Evolutionary conservation across 1,140 invertebrate genomes (phyloP).

Genomic region (Plodia interpunctella): DNA sequence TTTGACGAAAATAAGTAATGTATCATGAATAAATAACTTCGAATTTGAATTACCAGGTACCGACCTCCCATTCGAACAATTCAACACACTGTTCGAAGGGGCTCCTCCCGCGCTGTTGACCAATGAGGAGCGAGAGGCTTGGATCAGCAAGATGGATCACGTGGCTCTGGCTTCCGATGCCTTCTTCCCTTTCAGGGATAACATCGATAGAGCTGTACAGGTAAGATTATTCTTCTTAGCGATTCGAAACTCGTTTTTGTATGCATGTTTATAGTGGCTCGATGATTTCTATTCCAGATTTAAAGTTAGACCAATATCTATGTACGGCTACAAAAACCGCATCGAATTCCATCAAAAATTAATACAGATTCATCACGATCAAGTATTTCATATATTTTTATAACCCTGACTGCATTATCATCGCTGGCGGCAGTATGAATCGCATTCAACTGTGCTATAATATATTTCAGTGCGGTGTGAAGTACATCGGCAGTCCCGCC

Average conservation of each 20-base stretch:
- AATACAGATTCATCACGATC: no score
- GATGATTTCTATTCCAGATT: no score
- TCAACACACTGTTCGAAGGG: constrained; percentile 86
- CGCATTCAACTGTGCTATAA: no score
- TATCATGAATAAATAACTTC: constrained; percentile 22
- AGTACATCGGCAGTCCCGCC: constrained; percentile 93
- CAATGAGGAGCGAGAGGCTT: constrained; percentile 84
- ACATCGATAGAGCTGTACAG: constrained; percentile 94
- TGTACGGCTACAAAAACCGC: no score
- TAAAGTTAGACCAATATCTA: no score
- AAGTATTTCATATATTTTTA: no score
- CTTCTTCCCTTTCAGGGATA: constrained; percentile 99
- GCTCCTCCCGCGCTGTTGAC: constrained; percentile 83
- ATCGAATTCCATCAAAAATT: no score
- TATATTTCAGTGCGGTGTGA: constrained; percentile 91
- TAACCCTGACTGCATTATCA: no score
- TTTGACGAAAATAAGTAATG: no score
- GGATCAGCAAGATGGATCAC: constrained; percentile 88
- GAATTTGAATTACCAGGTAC: constrained; percentile 65
- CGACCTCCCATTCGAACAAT: constrained; percentile 83
- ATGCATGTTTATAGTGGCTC: no score
- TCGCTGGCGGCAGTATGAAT: no score
- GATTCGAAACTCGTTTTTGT: no score
- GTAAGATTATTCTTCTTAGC: constrained; percentile 66
- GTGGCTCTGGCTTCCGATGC: constrained; percentile 98